phyloP scores from a whole-genome alignment of 2,113 vertebrate species.

The Lophotis ruficrista region DNA sequence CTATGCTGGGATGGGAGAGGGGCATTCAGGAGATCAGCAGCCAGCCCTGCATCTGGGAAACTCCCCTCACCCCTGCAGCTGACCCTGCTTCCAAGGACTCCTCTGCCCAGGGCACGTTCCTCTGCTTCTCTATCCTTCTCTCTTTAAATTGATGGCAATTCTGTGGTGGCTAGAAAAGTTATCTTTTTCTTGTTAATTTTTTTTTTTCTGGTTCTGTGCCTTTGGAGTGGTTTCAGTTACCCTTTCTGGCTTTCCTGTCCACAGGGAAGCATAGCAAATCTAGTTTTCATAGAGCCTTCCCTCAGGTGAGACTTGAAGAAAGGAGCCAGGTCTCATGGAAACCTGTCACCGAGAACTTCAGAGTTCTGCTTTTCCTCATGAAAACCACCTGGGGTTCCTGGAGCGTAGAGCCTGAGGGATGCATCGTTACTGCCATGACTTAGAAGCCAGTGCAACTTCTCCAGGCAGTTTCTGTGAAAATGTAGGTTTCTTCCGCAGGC shows the following conservation, averaged over 20 bases:
- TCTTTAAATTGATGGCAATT: not conserved
- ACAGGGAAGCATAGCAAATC: not conserved
- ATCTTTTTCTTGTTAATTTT: accelerated
- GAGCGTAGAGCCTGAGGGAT: not conserved
- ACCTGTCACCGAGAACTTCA: not conserved
- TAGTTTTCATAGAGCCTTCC: not conserved
- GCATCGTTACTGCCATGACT: not conserved
- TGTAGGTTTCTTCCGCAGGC: accelerated
- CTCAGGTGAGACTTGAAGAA: not conserved
- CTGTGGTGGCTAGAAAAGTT: not conserved
- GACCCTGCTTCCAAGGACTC: not conserved
- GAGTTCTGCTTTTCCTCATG: not conserved
- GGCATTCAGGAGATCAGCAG: not conserved
- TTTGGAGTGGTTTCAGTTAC: not conserved
- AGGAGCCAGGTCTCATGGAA: not conserved
- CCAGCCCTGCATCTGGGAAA: not conserved
- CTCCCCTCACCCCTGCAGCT: not conserved
- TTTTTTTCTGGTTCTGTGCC: not conserved
- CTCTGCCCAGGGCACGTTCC: not conserved
- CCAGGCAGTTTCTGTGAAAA: not conserved
- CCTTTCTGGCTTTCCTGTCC: not conserved
- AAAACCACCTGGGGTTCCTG: not conserved
- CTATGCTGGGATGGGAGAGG: not conserved
- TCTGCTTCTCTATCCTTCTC: not conserved
- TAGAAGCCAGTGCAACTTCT: not conserved